Evolutionary conservation across 2,797 vertebrate genomes (phyloP).

Genomic region (Podarcis lilfordi): DNA sequence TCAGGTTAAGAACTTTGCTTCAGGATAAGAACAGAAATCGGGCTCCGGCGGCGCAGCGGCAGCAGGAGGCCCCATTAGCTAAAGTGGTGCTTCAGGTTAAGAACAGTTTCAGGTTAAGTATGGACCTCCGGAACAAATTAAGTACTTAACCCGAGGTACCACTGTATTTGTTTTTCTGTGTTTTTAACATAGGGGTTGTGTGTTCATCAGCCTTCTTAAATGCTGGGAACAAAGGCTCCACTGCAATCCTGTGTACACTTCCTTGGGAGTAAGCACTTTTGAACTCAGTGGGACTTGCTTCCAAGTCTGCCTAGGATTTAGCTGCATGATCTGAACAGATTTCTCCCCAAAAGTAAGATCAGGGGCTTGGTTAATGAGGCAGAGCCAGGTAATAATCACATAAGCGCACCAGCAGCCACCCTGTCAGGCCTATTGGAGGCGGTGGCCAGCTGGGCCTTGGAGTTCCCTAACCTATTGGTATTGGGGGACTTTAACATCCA

Average conservation of each 20-base stretch:
- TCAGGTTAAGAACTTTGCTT: no score
- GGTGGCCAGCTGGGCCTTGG: no score
- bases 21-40: no score
- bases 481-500: no score
- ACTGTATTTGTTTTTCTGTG: neutral
- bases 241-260: neutral
- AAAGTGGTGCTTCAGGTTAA: no score
- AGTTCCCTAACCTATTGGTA: no score
- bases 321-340: neutral
- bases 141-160: no score
- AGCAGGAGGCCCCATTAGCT: no score
- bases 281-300: neutral
- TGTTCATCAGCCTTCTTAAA: neutral
- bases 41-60: no score
- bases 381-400: neutral
- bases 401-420: neutral
- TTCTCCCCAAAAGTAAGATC: neutral
- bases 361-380: neutral
- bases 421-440: no score
- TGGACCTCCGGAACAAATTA: no score
- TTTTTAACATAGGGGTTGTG: neutral
- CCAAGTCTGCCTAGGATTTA: neutral
- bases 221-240: neutral
- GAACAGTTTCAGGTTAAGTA: no score
- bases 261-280: neutral